Conservation (phyloP, 2,113 vertebrate species). For the Anguilla rostrata region DNA sequence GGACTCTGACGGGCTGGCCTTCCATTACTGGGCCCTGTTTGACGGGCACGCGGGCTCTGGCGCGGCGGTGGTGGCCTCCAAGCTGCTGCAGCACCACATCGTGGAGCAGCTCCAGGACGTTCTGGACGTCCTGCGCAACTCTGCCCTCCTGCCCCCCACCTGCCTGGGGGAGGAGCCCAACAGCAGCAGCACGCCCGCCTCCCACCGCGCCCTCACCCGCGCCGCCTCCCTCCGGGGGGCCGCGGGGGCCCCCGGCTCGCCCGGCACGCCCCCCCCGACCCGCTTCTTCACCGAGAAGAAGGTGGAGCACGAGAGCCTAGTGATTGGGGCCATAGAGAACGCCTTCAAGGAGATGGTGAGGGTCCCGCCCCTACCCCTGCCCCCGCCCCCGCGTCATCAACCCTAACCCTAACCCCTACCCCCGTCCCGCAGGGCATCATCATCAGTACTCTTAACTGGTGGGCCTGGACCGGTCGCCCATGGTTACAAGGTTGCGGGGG, state of each 20-base stretch:
- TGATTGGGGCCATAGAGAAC: conserved; percentile 92
- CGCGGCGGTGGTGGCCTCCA: conserved; percentile 86
- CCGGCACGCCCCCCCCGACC: conserved; percentile 78
- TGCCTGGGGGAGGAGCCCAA: conserved; percentile 87
- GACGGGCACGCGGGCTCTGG: conserved; percentile 94
- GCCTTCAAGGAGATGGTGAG: conserved; percentile 96
- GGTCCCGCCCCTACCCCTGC: not conserved
- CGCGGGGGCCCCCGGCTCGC: conserved; percentile 83
- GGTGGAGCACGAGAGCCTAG: conserved; percentile 88
- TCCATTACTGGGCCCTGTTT: conserved; percentile 95
- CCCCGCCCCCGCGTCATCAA: not conserved
- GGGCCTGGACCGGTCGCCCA: not conserved
- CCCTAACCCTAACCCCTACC: too few species aligned
- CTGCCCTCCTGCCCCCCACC: conserved; percentile 74
- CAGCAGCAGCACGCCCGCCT: conserved; percentile 58
- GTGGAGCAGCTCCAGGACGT: conserved; percentile 89
- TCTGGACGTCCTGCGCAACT: conserved; percentile 83
- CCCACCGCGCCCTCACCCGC: conserved; percentile 81
- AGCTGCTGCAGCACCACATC: conserved; percentile 87
- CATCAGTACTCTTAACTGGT: not conserved
- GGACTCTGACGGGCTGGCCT: conserved; percentile 79
- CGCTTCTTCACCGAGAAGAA: conserved; percentile 98
- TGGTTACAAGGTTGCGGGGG: not conserved
- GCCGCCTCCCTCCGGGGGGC: conserved; percentile 86
- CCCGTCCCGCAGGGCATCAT: not conserved